phyloP scores from a whole-genome alignment of 35 echinoderm and acorn worm genomes.

The Diadema setosum region DNA sequence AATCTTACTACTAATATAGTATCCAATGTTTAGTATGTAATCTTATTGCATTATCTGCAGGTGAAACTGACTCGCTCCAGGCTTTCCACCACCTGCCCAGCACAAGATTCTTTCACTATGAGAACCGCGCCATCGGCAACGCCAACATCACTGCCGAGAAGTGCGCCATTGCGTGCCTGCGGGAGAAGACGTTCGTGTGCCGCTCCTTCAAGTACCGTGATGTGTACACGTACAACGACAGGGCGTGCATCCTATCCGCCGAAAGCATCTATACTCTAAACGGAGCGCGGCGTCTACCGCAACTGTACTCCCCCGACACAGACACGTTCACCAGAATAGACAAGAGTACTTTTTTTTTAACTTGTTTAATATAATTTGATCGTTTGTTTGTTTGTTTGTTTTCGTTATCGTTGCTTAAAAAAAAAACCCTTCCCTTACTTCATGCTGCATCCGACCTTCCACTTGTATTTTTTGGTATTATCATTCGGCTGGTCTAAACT shows the following conservation, averaged over 20 bases:
- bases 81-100: constrained; percentile 23
- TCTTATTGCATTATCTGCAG: not conserved
- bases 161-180: constrained; percentile 55
- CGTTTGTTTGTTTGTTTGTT: too few species aligned
- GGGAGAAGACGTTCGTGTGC: constrained; percentile 59
- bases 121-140: constrained; percentile 37
- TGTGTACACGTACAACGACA: constrained; percentile 32
- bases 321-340: constrained; percentile 84
- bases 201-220: constrained; percentile 75
- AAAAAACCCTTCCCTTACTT: too few species aligned
- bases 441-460: too few species aligned
- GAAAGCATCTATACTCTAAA: constrained; percentile 70
- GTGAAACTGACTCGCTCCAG: constrained; percentile 42
- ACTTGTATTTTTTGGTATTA: too few species aligned
- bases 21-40: not conserved
- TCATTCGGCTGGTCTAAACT: too few species aligned
- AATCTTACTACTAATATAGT: not conserved
- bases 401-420: too few species aligned
- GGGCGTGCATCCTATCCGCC: constrained; percentile 56
- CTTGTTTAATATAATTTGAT: too few species aligned
- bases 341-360: constrained; percentile 54
- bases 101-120: constrained; percentile 35
- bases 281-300: constrained; percentile 1
- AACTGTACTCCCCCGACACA: not conserved
- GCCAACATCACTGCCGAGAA: constrained; percentile 57